Evolutionary conservation across 1,140 invertebrate genomes (phyloP), one percentile per base, ranked within the genome.

Genomic region (Euura lappo): DNA sequence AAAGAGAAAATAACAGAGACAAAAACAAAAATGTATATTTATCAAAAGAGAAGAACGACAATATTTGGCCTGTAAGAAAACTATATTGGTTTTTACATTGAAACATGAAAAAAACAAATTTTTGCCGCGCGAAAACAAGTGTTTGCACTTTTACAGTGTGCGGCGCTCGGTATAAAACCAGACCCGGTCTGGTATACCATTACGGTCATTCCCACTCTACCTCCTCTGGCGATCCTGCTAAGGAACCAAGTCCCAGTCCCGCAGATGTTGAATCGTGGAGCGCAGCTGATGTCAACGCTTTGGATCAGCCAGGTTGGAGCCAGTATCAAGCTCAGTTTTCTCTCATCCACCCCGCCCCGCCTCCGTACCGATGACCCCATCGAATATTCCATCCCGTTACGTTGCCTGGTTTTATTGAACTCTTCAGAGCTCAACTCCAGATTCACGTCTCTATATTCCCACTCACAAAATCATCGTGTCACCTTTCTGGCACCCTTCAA

Each of bases 101-200:
- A 60, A 60, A 8, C 28, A 28, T 28, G 28, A 28, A 28, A 28
- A 28, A 28, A 28, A 28, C 8, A 11, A 60, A 3, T 60, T 60
- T 60, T 82, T 83, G 86, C 86, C 86, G 84, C 84, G 85, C 86
- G 85, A 88, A 87, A 88, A 87, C 82, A 28, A 87, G 86, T 87
- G 87, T 88, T 88, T 87, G 86, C 86, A 87, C 86, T 88, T 87
- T 91, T 92, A 87, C 92, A 97, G 96, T 96, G 85, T 99, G 97
- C 91, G 95, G 96, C 85, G 96, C 96, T 83, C 93, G 97, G 82
- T 99, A 99, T 93, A 99, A 99, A 91, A 98, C 97, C 70, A 92
- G 97, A 78, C 96, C 97, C 75, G 98, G 98, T 79, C 91, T 99
- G 81, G 96, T 96, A 79, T 99, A 99, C 91, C 98, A 99, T 92